Conservation (phyloP, 2,888 invertebrate genomes). For the Eudasyphora cyanicolor region DNA sequence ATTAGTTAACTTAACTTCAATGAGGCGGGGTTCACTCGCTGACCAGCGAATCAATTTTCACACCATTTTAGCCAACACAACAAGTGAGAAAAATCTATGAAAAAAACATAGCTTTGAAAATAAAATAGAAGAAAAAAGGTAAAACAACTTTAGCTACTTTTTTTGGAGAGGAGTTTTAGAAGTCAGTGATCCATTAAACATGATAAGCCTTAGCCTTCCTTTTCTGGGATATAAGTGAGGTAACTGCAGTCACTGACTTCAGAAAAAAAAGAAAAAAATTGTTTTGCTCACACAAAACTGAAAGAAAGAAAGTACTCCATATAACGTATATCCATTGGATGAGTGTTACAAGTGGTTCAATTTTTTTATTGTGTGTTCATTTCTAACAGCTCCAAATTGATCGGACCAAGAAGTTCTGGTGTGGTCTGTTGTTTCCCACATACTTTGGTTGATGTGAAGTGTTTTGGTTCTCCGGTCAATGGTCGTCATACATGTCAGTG, state of each 20-base stretch:
- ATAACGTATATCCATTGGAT: neutral
- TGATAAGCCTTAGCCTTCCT: neutral
- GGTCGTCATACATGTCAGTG: neutral
- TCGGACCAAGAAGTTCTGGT: neutral
- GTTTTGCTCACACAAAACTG: neutral
- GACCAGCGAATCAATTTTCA: constrained; percentile 6
- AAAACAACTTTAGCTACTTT: no score
- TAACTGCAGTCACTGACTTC: neutral
- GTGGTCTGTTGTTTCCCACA: neutral
- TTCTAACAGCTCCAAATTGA: neutral
- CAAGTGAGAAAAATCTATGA: neutral
- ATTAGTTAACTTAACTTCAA: constrained; percentile 60
- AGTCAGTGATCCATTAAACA: constrained; percentile 9
- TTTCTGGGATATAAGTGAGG: neutral
- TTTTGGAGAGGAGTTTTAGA: neutral
- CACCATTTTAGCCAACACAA: constrained; percentile 3
- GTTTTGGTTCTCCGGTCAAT: neutral
- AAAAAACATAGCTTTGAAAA: neutral
- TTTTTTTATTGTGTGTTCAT: neutral
- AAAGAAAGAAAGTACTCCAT: constrained; percentile 5
- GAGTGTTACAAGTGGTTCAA: constrained; percentile 2
- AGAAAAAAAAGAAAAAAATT: neutral
- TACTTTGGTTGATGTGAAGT: neutral
- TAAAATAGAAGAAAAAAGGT: neutral
- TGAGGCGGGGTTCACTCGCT: constrained; percentile 40